These are phyloP conservation scores for Epizoanthus illoricatus DNA, from an alignment of 92 coral and sea anemone genomes.

Conservation along the genomic window DNA sequence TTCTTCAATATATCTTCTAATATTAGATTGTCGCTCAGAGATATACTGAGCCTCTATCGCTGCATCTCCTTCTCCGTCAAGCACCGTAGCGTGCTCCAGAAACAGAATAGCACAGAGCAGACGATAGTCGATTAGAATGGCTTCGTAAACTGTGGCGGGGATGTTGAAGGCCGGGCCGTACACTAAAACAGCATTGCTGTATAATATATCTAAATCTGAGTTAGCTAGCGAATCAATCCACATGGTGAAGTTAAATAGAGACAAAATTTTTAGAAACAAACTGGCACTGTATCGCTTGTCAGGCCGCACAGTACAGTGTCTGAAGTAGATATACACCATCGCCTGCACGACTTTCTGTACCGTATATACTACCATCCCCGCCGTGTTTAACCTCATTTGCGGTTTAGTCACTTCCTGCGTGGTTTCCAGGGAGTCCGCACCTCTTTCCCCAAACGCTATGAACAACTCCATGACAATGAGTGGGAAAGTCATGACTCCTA, in stretches of 20 bases:
- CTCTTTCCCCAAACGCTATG: background rate
- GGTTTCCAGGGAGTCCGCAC: background rate
- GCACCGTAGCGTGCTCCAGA: background rate
- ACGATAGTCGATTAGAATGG: constrained; percentile 1
- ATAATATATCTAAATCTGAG: background rate
- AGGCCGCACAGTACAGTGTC: constrained; percentile 14
- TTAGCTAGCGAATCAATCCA: constrained; percentile 33
- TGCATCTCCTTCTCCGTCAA: background rate
- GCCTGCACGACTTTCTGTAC: constrained; percentile 37
- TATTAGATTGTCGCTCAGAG: background rate
- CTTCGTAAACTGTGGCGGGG: constrained; percentile 2
- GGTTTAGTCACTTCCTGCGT: background rate
- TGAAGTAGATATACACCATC: constrained; percentile 19
- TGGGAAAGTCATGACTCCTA: background rate
- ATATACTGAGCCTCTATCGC: too few relatives aligned
- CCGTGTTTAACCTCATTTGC: background rate
- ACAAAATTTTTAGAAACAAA: constrained; percentile 30
- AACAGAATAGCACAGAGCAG: constrained; percentile 1
- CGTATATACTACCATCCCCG: background rate
- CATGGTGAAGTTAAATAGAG: constrained; percentile 42
- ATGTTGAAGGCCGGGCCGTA: background rate
- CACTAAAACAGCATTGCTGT: background rate
- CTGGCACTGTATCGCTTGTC: constrained; percentile 12
- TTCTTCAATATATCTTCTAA: background rate
- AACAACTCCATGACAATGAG: background rate